Evolutionary conservation across 2,113 vertebrate genomes (phyloP).

Genomic region (Nyctereutes procyonoides): DNA sequence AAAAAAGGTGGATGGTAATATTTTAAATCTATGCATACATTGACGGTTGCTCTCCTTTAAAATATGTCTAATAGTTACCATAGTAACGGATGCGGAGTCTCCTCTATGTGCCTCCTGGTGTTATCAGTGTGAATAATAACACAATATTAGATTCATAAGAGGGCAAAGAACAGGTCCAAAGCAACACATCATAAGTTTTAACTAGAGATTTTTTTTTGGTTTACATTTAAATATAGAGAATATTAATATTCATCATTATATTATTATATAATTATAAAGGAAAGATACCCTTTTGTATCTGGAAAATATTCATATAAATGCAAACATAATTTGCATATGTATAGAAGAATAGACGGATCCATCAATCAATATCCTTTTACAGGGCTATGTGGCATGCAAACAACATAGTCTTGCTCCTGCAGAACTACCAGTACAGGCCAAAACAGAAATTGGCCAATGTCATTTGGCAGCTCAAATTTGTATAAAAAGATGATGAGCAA

Average conservation of each 20-base stretch:
- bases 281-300: slow-evolving; percentile 2
- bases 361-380: slow-evolving; percentile 40
- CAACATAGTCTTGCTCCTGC: not conserved
- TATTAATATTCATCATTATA: slow-evolving; percentile 49
- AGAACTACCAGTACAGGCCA: not conserved
- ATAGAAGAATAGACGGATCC: not conserved
- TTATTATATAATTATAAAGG: slow-evolving; percentile 19
- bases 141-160: slow-evolving; percentile 22
- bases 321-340: slow-evolving; percentile 65
- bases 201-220: not conserved
- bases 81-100: slow-evolving; percentile 49
- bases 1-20: not conserved
- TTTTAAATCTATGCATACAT: slow-evolving; percentile 47
- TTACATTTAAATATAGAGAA: slow-evolving; percentile 53
- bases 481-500: not conserved
- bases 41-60: not conserved
- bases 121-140: slow-evolving; percentile 31
- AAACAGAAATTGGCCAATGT: not conserved
- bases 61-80: slow-evolving; percentile 40
- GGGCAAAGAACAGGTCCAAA: not conserved
- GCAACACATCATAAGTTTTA: slow-evolving; percentile 34
- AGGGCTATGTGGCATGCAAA: not conserved
- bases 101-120: slow-evolving; percentile 63
- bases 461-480: not conserved
- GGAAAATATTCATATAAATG: slow-evolving; percentile 63